Base-by-base conservation (phyloP, 2,113 vertebrate species). In the Seriola quinqueradiata region DNA sequence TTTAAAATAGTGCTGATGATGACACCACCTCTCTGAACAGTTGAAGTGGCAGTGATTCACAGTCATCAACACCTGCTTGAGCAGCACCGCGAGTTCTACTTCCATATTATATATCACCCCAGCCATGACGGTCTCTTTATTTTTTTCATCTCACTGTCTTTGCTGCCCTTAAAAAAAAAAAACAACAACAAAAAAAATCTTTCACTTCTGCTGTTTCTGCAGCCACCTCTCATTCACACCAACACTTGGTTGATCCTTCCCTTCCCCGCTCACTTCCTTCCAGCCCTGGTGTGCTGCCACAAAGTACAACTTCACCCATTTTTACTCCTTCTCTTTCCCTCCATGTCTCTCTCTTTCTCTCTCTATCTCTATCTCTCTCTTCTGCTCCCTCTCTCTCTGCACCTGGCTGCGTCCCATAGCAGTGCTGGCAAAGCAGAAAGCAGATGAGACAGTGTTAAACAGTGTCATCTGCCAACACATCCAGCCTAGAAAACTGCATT, bases 371-470 rank as follows among this genome's bases (percentile, higher is more conserved):
- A 55, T 50, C 5, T 68, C 32, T 64, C 63, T 61, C 57, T 38
- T 57, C 69, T 50, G 48, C 64, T 77, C 55, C 73, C 50, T 68
- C 40, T 85, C 67, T 54, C 69, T 21, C 65, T 72, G 70, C 76
- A 83, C 82, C 87, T 88, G 83, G 85, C 82, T 75, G 78, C 72
- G 65, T 89, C 88, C 85, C 76, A 84, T 79, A 77, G 82, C 77
- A 68, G 60, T 23, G 84, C 75, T 91, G 90, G 92, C 82, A 90
- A 82, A 78, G 85, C 66, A 80, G 36, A 70, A 68, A 83, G 75
- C 84, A 90, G 84, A 91, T 88, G 84, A 89, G 75, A 86, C 73
- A 52, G 82, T 82, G 86, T 91, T 90, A 89, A 93, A 91, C 88
- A 91, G 72, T 79, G 42, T 90, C 87, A 83, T 91, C 85, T 89